phyloP scores from a whole-genome alignment of 2,888 invertebrate species.

The Pandemis cinnamomeana region DNA sequence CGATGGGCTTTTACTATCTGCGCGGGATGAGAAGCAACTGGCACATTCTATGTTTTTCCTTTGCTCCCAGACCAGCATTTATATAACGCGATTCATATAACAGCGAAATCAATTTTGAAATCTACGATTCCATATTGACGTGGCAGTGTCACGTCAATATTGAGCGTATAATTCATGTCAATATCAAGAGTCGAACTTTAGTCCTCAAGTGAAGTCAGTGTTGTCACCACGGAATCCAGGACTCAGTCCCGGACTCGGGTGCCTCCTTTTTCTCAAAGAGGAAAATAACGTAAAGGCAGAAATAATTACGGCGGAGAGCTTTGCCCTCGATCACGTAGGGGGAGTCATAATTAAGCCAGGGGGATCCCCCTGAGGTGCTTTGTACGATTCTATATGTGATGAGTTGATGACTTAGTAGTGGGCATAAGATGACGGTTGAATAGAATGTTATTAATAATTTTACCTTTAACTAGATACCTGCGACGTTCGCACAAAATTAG shows the following conservation, averaged over 20 bases:
- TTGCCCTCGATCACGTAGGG: slow-evolving; percentile 57
- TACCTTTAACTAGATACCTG: neutral
- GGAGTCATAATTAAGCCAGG: slow-evolving; percentile 63
- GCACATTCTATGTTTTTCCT: too few species aligned
- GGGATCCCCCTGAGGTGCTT: slow-evolving; percentile 49
- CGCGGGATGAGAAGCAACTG: too few species aligned
- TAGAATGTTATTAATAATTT: slow-evolving; percentile 8
- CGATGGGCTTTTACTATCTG: too few species aligned
- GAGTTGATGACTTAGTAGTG: slow-evolving; percentile 33
- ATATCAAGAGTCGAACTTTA: neutral
- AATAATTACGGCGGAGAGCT: slow-evolving; percentile 66
- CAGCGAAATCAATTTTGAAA: too few species aligned
- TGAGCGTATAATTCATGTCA: too few species aligned
- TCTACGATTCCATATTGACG: too few species aligned
- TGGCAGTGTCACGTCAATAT: too few species aligned
- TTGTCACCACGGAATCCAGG: slow-evolving; percentile 26
- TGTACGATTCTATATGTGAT: slow-evolving; percentile 43
- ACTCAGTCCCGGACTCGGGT: neutral
- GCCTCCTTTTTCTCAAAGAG: slow-evolving; percentile 47
- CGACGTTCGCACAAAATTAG: too few species aligned
- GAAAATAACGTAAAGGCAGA: slow-evolving; percentile 54
- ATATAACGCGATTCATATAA: too few species aligned
- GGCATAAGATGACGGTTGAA: slow-evolving; percentile 2
- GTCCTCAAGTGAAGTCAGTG: neutral
- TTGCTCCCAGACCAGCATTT: too few species aligned